Percentiles rank a stretch among this genome's conserved stretches.
Conservation (phyloP, 2,113 vertebrate species). For the Cephalopholis sonnerati region DNA sequence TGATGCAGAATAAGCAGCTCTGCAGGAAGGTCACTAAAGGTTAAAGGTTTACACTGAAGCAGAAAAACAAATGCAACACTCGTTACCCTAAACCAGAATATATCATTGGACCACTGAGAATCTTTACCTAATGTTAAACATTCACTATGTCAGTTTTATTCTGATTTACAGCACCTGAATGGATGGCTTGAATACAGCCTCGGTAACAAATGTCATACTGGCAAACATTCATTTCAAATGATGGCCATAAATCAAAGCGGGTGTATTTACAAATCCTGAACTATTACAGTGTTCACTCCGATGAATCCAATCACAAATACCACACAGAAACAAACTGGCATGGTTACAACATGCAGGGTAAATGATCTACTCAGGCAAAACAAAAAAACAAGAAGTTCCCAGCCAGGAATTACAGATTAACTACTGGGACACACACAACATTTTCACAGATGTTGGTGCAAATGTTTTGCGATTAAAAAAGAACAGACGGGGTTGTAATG, state of each 20-base stretch:
- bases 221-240: slow-evolving; percentile 16
- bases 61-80: slow-evolving; percentile 36
- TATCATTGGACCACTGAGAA: slow-evolving; percentile 1
- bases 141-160: slow-evolving; percentile 16
- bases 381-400: slow-evolving; percentile 70
- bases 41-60: slow-evolving; percentile 36
- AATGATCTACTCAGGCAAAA: slow-evolving; percentile 83
- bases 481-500: slow-evolving; percentile 12
- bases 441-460: slow-evolving; percentile 44
- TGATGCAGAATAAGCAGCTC: slow-evolving; percentile 48
- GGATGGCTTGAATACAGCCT: slow-evolving; percentile 8
- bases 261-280: slow-evolving; percentile 23
- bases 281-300: slow-evolving; percentile 30
- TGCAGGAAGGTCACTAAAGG: slow-evolving; percentile 47
- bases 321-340: slow-evolving; percentile 60
- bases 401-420: slow-evolving; percentile 83
- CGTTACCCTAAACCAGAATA: neutral
- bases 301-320: slow-evolving; percentile 54
- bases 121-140: neutral
- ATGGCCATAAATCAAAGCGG: slow-evolving; percentile 5
- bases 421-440: slow-evolving; percentile 28
- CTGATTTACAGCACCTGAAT: slow-evolving; percentile 2
- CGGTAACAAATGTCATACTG: slow-evolving; percentile 12
- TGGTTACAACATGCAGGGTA: slow-evolving; percentile 62
- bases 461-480: slow-evolving; percentile 41